Evolutionary conservation across 1,140 invertebrate genomes (phyloP).

Genomic region (Zaprionus tsacasi): DNA sequence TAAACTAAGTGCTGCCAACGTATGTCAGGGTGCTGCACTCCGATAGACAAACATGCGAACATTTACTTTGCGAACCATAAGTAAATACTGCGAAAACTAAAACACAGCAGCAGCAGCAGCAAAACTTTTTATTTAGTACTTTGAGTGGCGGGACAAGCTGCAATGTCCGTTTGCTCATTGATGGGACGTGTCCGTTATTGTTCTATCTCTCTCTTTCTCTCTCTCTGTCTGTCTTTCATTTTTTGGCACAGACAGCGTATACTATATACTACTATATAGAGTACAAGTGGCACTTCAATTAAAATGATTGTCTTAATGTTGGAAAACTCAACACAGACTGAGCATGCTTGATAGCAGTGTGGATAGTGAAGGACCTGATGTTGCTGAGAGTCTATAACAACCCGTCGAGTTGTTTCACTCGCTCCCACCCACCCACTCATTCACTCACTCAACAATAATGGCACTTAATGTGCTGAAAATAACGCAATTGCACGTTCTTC

Average conservation of each 20-base stretch:
- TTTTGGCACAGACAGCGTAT: constrained; percentile 19
- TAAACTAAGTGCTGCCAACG: neutral
- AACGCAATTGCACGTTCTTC: constrained; percentile 77
- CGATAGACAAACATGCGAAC: neutral
- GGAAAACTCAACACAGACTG: constrained; percentile 20
- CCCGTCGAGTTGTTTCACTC: constrained; percentile 59
- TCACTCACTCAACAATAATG: constrained; percentile 47
- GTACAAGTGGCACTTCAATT: constrained; percentile 75
- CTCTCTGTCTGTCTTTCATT: too few relatives aligned
- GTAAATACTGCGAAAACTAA: constrained; percentile 57
- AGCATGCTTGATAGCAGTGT: neutral
- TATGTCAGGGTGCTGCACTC: neutral
- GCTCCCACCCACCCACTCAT: constrained; percentile 28
- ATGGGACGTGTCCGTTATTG: constrained; percentile 34
- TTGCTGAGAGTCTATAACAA: constrained; percentile 50
- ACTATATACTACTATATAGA: constrained; percentile 1
- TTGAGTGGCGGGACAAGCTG: constrained; percentile 12
- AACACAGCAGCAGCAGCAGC: constrained; percentile 31
- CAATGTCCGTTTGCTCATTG: constrained; percentile 17
- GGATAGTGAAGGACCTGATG: neutral
- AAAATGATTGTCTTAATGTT: constrained; percentile 80
- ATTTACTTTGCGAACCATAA: constrained; percentile 21
- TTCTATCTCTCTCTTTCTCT: constrained; percentile 21
- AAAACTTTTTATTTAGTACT: constrained; percentile 60
- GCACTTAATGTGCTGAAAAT: constrained; percentile 75